A percentile compares a stretch with the other conserved stretches of the same genome.
Conservation (phyloP, 2,797 vertebrate genomes). For the Eleutherodactylus coqui region DNA sequence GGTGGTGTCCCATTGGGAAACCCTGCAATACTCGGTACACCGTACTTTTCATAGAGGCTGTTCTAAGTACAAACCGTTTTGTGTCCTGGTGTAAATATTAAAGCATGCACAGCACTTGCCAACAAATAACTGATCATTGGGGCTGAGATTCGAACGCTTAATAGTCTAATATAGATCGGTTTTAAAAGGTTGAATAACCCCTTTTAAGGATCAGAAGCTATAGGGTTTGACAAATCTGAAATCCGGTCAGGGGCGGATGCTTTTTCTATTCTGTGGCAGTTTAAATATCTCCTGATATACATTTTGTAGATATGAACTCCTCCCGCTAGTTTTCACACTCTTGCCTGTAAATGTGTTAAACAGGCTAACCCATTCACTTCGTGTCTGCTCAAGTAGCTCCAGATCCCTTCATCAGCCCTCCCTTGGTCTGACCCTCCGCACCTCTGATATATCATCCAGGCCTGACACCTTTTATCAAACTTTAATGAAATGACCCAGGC, state of each 20-base stretch:
- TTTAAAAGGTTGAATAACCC: too few relatives aligned
- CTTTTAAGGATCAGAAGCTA: neutral
- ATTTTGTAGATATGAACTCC: constrained; percentile 11
- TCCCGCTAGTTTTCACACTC: constrained; percentile 17
- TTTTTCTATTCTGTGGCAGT: neutral
- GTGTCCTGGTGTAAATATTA: too few relatives aligned
- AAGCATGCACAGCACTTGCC: too few relatives aligned
- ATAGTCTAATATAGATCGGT: too few relatives aligned
- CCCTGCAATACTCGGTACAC: too few relatives aligned
- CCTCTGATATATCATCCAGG: constrained; percentile 81
- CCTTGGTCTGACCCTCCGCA: constrained; percentile 76
- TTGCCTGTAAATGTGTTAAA: constrained; percentile 42
- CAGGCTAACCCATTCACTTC: constrained; percentile 30
- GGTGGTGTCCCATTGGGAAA: too few relatives aligned
- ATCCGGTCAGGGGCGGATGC: neutral
- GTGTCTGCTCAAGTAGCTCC: neutral
- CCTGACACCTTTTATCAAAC: constrained; percentile 89
- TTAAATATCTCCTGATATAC: neutral
- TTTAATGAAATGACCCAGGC: constrained; percentile 85
- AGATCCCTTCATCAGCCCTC: constrained; percentile 44
- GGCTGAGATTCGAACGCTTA: too few relatives aligned
- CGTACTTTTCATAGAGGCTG: too few relatives aligned
- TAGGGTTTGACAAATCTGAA: neutral
- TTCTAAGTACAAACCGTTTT: too few relatives aligned
- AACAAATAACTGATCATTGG: too few relatives aligned